Base-by-base conservation (phyloP, 2,797 vertebrate species). In the Eurystomus glaucurus region DNA sequence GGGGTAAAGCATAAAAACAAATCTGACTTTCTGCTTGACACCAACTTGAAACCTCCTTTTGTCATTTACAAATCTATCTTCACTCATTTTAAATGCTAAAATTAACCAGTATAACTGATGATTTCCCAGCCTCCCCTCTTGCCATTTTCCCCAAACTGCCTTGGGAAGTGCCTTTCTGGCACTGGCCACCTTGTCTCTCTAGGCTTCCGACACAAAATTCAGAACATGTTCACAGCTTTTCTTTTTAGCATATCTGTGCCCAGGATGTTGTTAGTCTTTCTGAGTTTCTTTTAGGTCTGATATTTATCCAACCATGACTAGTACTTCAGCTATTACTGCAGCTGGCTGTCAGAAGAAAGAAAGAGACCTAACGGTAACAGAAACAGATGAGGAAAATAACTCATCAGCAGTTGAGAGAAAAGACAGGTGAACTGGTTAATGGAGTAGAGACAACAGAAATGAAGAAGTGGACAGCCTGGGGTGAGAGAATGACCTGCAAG, bases 291-390 rank as follows among this genome's bases (percentile, higher is more conserved):
- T 72, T 37, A 46, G 21, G 19, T 70, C 66, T 76, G 50, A 58
- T 62, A 33, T 76, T 82, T 69, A 79, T 12, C 70, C 64, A 14
- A 41, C 29, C 10, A 17, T 60, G 41, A 61, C 39, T 66, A 79
- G 19, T 52, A 64, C n/a, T 48, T 46, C 31, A 51, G 28, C 26
- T 75, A 74, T 28, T n/a, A 75, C 17, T 45, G 45, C 35, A 52
- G 61, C 19, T 2, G 1, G n/a, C 54, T 85, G 16, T 21, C 14
- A 54, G 23, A 75, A 72, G 33, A 74, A 75, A 68, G 29, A 52
- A 4, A 58, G n/a, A 88, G 23, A 64, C 19, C 25, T 85, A 50
- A 46, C 1, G 0, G 0, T 5, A 8, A 90, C 29, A 83, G 45
- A 69, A 88, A 64, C 4, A 85, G n/a, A 23, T 11, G 5, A 48